phyloP scores from a whole-genome alignment of 2,888 invertebrate species.

The Mantis religiosa region DNA sequence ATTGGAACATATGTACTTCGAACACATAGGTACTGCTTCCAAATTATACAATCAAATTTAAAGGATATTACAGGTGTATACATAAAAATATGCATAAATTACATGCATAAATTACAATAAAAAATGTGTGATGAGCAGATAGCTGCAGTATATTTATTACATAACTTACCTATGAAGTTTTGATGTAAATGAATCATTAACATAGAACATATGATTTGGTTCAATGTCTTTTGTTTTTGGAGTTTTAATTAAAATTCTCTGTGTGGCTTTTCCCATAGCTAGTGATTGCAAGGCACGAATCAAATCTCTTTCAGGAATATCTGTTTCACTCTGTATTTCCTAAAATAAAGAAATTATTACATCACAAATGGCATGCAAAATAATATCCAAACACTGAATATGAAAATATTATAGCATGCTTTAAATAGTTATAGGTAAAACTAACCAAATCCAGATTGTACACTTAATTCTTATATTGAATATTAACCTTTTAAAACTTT shows the following conservation, averaged over 20 bases:
- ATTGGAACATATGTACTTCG: too few relatives aligned
- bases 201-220: conserved; percentile 84
- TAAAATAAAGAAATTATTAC: conserved; percentile 33
- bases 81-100: too few relatives aligned
- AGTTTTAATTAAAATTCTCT: conserved; percentile 88
- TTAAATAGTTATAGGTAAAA: too few relatives aligned
- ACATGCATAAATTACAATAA: too few relatives aligned
- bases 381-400: background rate
- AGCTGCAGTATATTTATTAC: background rate
- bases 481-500: too few relatives aligned
- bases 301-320: conserved; percentile 96
- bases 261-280: conserved; percentile 96
- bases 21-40: too few relatives aligned
- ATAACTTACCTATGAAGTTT: conserved; percentile 78
- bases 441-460: too few relatives aligned
- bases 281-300: conserved; percentile 94
- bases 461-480: too few relatives aligned
- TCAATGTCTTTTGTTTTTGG: conserved; percentile 98
- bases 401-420: background rate
- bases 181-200: conserved; percentile 97
- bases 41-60: too few relatives aligned
- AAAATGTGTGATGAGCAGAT: background rate
- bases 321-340: conserved; percentile 93
- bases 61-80: too few relatives aligned
- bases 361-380: background rate